These are phyloP conservation scores for Wiebesia pumilae DNA, from an alignment of 1,140 invertebrate genomes.

Conservation along the genomic window DNA sequence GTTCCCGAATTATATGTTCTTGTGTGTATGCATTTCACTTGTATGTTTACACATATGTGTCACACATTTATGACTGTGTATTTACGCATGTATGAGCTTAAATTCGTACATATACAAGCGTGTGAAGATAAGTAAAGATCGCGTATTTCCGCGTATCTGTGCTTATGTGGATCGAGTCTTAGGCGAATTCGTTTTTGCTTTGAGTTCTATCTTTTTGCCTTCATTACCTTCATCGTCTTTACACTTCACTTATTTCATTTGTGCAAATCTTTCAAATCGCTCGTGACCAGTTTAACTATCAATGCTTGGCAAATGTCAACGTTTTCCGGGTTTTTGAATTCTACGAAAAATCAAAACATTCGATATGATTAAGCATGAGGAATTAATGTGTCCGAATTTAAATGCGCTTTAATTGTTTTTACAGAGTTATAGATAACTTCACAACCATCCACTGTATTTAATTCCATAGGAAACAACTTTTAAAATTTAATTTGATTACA, in stretches of 20 bases:
- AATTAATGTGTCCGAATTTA: too few relatives aligned
- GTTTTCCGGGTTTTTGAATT: too few relatives aligned
- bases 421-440: too few relatives aligned
- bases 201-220: constrained; percentile 20
- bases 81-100: background rate
- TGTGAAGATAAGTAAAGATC: too few relatives aligned
- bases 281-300: constrained; percentile 71
- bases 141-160: constrained; percentile 34
- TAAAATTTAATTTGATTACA: too few relatives aligned
- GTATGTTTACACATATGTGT: too few relatives aligned
- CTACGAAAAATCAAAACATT: too few relatives aligned
- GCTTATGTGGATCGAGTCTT: background rate
- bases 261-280: background rate
- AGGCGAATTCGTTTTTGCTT: background rate
- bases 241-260: constrained; percentile 61
- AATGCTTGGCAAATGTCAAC: constrained; percentile 69
- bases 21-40: background rate
- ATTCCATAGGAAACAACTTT: too few relatives aligned
- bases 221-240: constrained; percentile 59
- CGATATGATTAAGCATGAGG: too few relatives aligned
- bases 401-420: too few relatives aligned
- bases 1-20: constrained; percentile 7
- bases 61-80: background rate
- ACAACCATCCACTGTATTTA: too few relatives aligned
- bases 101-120: too few relatives aligned